Conservation (phyloP, 2,797 vertebrate genomes). For the Orestias chungarensis region DNA sequence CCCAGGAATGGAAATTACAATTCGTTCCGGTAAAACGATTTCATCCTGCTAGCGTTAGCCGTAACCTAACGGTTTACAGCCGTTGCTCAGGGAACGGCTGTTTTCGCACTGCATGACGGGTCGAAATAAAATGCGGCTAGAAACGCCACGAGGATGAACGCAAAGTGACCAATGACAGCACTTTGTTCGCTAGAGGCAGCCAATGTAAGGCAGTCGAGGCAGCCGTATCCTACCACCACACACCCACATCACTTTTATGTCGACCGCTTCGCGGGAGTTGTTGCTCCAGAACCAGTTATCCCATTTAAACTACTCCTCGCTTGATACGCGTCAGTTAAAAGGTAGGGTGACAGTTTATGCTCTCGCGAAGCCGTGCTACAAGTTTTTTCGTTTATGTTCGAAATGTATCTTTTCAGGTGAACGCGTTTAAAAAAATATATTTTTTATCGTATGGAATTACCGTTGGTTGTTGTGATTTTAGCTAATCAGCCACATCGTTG, state of each 20-base stretch:
- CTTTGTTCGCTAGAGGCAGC: conserved; percentile 23
- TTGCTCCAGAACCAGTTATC: conserved; percentile 48
- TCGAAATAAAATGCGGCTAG: conserved; percentile 81
- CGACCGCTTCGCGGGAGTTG: conserved; percentile 80
- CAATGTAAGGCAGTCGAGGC: conserved; percentile 61
- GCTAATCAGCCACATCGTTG: conserved; percentile 30
- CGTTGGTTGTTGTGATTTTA: conserved; percentile 24
- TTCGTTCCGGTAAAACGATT: neutral
- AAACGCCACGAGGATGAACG: conserved; percentile 65
- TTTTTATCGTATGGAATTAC: conserved; percentile 36
- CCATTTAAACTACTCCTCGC: conserved; percentile 39
- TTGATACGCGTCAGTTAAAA: conserved; percentile 36
- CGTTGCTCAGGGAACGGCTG: conserved; percentile 57
- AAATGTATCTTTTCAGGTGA: neutral
- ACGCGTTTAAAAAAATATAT: neutral
- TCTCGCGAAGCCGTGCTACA: neutral
- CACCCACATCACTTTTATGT: conserved; percentile 81
- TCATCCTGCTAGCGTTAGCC: neutral
- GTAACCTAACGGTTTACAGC: conserved; percentile 55
- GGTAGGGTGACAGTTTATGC: conserved; percentile 41
- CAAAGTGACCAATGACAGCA: conserved; percentile 62
- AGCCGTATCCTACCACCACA: conserved; percentile 61
- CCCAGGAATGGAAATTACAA: neutral
- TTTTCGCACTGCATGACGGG: conserved; percentile 77
- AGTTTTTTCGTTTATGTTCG: neutral